phyloP scores from a whole-genome alignment of 2,888 invertebrate species.

The Podotricha telesiphe region DNA sequence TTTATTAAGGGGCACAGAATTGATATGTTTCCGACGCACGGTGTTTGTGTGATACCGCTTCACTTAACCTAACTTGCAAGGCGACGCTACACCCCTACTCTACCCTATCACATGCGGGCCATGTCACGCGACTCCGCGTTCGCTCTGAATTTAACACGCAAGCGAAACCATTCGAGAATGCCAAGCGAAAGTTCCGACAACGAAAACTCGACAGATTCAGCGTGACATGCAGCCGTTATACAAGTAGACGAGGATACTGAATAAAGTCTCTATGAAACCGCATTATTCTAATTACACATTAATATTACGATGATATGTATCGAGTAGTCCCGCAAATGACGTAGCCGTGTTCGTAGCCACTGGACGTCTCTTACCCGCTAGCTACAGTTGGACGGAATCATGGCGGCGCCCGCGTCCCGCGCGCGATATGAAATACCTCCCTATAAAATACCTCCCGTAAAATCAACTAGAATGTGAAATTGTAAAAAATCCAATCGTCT shows the following conservation, averaged over 20 bases:
- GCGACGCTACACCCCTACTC: conserved; percentile 79
- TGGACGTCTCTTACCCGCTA: conserved; percentile 84
- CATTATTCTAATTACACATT: conserved; percentile 81
- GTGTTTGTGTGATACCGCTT: conserved; percentile 86
- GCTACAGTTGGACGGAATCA: conserved; percentile 85
- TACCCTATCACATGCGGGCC: conserved; percentile 81
- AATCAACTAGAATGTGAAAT: not conserved
- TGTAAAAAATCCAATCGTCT: not conserved
- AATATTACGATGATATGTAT: conserved; percentile 89
- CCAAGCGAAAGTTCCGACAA: conserved; percentile 66
- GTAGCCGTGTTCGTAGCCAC: conserved; percentile 83
- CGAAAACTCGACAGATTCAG: conserved; percentile 58
- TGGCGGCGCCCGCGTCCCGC: conserved; percentile 73
- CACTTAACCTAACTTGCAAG: conserved; percentile 83
- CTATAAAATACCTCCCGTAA: too few relatives aligned
- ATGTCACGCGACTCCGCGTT: conserved; percentile 72
- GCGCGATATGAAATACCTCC: conserved; percentile 45
- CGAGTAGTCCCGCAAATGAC: conserved; percentile 87
- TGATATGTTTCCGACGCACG: conserved; percentile 91
- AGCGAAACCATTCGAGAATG: conserved; percentile 49
- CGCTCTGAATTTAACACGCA: conserved; percentile 64
- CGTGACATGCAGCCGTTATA: conserved; percentile 81
- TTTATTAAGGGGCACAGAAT: conserved; percentile 90
- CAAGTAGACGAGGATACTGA: conserved; percentile 81
- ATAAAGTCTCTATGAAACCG: conserved; percentile 84